Percentiles rank a stretch among this genome's conserved stretches.
These are phyloP conservation scores for Trematomus loennbergii DNA, from an alignment of 2,113 vertebrate genomes.

Conservation along the genomic window DNA sequence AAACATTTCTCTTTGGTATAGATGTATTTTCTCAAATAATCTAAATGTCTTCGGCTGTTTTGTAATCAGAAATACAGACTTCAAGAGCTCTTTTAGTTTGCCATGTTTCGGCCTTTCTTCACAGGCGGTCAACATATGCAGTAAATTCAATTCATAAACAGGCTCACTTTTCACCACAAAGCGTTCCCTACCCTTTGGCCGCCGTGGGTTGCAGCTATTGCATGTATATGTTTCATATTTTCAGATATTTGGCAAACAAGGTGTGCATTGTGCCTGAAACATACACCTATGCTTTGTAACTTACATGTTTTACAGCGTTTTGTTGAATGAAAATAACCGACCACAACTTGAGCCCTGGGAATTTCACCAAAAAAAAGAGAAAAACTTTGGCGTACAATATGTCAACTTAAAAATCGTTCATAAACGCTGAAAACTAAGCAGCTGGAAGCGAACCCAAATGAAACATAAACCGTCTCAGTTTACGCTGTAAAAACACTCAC, in stretches of 20 bases:
- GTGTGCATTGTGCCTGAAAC: not conserved
- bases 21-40: too few species aligned
- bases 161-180: too few species aligned
- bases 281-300: not conserved
- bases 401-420: not conserved
- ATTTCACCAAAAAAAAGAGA: not conserved
- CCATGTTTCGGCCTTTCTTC: too few species aligned
- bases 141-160: too few species aligned
- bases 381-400: not conserved
- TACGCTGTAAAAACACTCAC: constrained; percentile 36
- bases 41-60: too few species aligned
- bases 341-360: not conserved
- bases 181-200: too few species aligned
- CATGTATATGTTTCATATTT: not conserved
- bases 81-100: too few species aligned
- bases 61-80: too few species aligned
- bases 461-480: constrained; percentile 42
- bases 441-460: constrained; percentile 19
- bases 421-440: not conserved
- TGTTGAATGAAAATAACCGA: not conserved
- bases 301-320: not conserved
- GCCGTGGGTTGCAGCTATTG: too few species aligned
- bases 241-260: not conserved
- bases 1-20: not conserved
- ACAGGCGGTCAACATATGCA: too few species aligned